These are phyloP conservation scores for Paraplagusia blochii DNA, from an alignment of 2,113 vertebrate genomes.

Conservation along the genomic window DNA sequence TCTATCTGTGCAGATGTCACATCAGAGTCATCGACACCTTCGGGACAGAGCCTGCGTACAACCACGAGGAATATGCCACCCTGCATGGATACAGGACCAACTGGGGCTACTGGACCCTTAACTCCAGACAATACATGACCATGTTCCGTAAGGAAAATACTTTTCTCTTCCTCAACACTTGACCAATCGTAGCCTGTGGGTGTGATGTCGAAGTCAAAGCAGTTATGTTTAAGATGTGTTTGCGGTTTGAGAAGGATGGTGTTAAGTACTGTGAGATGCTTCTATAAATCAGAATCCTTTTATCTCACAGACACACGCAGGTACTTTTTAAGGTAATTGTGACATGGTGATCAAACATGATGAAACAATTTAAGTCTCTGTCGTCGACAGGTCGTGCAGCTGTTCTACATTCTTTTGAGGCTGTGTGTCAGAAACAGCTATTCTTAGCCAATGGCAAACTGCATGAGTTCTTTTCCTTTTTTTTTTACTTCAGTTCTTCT, in stretches of 20 bases:
- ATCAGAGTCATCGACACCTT: slow-evolving; percentile 96
- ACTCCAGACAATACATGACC: slow-evolving; percentile 95
- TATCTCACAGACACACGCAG: no score
- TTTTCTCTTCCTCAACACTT: not conserved
- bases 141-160: slow-evolving; percentile 92
- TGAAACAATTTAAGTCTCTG: slow-evolving; percentile 12
- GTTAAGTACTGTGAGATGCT: no score
- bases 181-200: no score
- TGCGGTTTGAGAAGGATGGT: no score
- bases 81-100: slow-evolving; percentile 93
- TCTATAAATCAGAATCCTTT: no score
- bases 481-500: slow-evolving; percentile 13
- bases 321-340: not conserved
- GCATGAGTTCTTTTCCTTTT: slow-evolving; percentile 13
- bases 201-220: no score
- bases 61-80: slow-evolving; percentile 94
- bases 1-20: slow-evolving; percentile 81
- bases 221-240: no score
- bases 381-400: slow-evolving; percentile 52
- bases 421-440: slow-evolving; percentile 42
- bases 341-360: slow-evolving; percentile 24
- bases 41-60: slow-evolving; percentile 94
- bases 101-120: slow-evolving; percentile 99
- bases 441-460: slow-evolving; percentile 47
- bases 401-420: slow-evolving; percentile 46